These are phyloP conservation scores for human (Homo sapiens) DNA, from an alignment of 2,113 vertebrate genomes.

Conservation along the genomic window DNA sequence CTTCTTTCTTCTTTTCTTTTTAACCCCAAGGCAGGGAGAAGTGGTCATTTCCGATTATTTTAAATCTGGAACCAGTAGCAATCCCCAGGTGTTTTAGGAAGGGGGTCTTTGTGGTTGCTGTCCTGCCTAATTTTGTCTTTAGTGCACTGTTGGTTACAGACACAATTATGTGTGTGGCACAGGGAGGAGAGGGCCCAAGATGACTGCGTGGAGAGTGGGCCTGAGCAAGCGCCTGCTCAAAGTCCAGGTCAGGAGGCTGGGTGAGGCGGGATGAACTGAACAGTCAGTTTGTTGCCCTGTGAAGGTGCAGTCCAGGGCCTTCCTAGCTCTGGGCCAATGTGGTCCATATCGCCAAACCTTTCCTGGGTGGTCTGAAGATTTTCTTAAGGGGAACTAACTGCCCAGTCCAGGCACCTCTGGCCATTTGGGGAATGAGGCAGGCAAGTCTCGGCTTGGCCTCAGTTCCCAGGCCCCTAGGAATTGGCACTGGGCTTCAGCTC, in stretches of 20 bases:
- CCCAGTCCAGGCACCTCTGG: neutral
- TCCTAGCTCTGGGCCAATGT: neutral
- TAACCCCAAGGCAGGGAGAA: neutral
- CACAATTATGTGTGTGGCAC: neutral
- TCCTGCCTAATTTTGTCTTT: neutral
- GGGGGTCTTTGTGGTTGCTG: neutral
- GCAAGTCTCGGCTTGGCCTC: neutral
- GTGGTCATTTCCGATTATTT: neutral
- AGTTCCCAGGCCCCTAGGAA: neutral
- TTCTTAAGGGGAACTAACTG: too few species aligned
- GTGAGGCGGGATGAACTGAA: neutral
- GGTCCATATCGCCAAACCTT: neutral
- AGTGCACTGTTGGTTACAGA: neutral
- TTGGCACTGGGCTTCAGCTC: neutral
- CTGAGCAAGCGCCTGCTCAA: accelerated
- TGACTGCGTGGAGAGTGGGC: neutral
- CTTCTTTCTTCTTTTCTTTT: too few species aligned
- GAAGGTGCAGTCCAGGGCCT: neutral
- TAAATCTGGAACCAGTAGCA: neutral
- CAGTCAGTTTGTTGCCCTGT: accelerated
- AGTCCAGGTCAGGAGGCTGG: neutral
- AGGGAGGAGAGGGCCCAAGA: neutral
- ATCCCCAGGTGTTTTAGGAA: neutral
- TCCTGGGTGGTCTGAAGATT: neutral
- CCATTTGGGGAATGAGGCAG: neutral